Evolutionary conservation across 2,797 vertebrate species (phyloP).

Genomic region (Tadarida brasiliensis): DNA sequence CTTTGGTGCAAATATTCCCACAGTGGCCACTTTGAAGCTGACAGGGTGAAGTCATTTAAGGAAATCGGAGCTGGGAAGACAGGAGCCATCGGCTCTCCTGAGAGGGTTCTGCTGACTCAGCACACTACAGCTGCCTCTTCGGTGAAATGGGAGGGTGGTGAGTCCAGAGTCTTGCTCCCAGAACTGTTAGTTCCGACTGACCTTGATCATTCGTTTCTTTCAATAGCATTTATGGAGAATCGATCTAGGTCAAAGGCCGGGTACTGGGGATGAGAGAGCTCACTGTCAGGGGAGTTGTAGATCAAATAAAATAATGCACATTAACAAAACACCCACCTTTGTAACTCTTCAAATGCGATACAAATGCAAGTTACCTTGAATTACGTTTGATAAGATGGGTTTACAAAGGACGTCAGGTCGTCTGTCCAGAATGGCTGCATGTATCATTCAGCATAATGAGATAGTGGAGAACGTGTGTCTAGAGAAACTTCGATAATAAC

Average conservation of each 20-base stretch:
- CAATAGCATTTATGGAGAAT: neutral
- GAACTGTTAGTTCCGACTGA: neutral
- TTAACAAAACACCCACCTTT: neutral
- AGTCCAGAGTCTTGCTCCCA: neutral
- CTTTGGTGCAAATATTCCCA: neutral
- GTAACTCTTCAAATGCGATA: neutral
- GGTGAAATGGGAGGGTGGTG: neutral
- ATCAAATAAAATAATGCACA: neutral
- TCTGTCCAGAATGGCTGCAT: neutral
- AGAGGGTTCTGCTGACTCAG: neutral
- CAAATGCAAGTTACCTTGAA: neutral
- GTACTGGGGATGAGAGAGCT: neutral
- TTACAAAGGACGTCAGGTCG: neutral
- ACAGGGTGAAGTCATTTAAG: neutral
- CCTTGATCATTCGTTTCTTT: neutral
- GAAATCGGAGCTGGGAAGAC: neutral
- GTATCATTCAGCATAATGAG: neutral
- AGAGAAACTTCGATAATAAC: neutral
- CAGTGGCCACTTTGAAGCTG: neutral
- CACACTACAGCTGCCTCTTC: neutral
- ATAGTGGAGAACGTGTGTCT: neutral
- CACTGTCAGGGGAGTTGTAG: neutral
- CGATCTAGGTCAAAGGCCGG: neutral
- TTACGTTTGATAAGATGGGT: neutral
- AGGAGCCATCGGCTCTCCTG: neutral